Base-by-base conservation (phyloP, 2,113 vertebrate genomes). In the Myrmecobius fasciatus region DNA sequence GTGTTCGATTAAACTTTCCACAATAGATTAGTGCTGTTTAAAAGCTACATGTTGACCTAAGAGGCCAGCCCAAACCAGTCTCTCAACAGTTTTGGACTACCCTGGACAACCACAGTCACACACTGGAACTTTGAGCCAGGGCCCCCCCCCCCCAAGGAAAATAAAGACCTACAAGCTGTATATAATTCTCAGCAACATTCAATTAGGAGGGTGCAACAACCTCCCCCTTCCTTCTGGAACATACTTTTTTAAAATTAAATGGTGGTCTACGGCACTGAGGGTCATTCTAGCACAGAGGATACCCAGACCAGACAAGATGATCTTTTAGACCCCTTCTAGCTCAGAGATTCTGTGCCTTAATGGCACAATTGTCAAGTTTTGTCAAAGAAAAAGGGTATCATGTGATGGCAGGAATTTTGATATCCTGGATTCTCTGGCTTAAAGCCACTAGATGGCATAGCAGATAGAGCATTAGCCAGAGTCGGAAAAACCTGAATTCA, bases 1-100 rank as follows among this genome's bases (percentile, higher is more conserved):
- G 93, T 60, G 10, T 94, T 97, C 96, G 92, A 95, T 92, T 97
- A 94, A 97, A 97, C 97, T 97, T 97, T 93, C 95, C 92, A 92
- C 93, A 96, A 92, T 89, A 75, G 96, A 96, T 95, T 89, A 96
- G 51, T 94, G 92, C 92, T 91, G 96, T 91, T 91, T 96, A 89
- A 97, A 96, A 94, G 48, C 92, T 83, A 97, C 96, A 96, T 94
- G 89, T 89, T 94, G 89, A 53, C 53, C 49, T 56, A 96, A 52
- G 93, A 94, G 5, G 67, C 67, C 6, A 25, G 96, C 90, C 52
- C 88, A 28, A 89, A 51, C 48, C 89, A 95, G 92, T 95, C 97
- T 97, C 89, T 97, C 89, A 97, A 92, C 94, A 95, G 96, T 89
- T 53, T 53, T 67, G 96, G 52, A 91, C 89, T 95, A 89, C n/a